Evolutionary conservation across 2,113 vertebrate species (phyloP).

Genomic region (Danionella cerebrum): DNA sequence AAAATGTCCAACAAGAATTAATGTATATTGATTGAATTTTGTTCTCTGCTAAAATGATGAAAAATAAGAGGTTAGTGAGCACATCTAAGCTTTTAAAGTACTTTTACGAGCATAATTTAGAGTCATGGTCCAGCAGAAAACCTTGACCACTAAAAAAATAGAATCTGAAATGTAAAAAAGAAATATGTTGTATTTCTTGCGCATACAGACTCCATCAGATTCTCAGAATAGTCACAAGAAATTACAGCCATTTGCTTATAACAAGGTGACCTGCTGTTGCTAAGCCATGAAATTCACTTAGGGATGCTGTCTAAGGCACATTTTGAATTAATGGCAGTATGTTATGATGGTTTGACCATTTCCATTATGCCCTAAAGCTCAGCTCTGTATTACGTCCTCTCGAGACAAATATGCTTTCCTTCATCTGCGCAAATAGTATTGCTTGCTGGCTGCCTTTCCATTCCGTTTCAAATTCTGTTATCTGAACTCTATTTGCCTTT

Average conservation of each 20-base stretch:
- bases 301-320: not conserved
- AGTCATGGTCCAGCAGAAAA: slow-evolving; percentile 59
- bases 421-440: not conserved
- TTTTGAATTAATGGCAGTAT: slow-evolving; percentile 4
- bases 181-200: slow-evolving; percentile 56
- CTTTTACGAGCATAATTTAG: slow-evolving; percentile 64
- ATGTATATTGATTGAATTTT: not conserved
- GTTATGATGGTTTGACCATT: slow-evolving; percentile 9
- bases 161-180: slow-evolving; percentile 61
- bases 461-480: not conserved
- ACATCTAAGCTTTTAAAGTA: slow-evolving; percentile 44
- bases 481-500: not conserved
- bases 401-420: not conserved
- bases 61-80: slow-evolving; percentile 6
- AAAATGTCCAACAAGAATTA: not conserved
- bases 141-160: slow-evolving; percentile 69
- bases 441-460: not conserved
- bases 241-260: slow-evolving; percentile 30
- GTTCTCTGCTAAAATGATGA: slow-evolving; percentile 6
- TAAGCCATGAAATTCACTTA: slow-evolving; percentile 29
- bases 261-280: slow-evolving; percentile 34
- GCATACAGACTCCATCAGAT: not conserved
- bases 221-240: not conserved
- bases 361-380: slow-evolving; percentile 3
- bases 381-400: not conserved